Conservation (phyloP, 1,140 invertebrate species). For the Mesaphorura yosii region DNA sequence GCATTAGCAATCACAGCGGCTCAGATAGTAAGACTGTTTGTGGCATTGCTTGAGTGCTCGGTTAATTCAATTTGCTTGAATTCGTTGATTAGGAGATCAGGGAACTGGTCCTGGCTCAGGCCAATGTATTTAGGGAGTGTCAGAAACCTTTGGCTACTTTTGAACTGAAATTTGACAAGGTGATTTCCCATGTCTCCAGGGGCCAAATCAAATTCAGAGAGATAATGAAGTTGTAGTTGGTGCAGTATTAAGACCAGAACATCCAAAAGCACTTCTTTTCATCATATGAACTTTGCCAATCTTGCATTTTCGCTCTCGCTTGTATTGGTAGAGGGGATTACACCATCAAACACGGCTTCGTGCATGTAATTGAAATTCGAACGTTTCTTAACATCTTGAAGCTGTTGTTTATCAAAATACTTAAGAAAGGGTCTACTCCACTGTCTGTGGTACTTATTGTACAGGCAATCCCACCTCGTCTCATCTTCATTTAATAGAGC, state of each 20-base stretch:
- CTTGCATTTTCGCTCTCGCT: not conserved
- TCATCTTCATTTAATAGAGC: no score
- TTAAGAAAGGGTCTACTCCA: no score
- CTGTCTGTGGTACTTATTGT: no score
- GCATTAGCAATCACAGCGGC: not conserved
- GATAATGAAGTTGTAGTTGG: not conserved
- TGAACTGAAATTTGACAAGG: not conserved
- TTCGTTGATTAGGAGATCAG: not conserved
- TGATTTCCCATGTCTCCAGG: not conserved
- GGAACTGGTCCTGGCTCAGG: not conserved
- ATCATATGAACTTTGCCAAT: not conserved
- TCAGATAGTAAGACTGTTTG: not conserved
- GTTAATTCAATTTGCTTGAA: not conserved
- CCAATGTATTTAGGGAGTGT: not conserved
- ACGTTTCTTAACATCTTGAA: not conserved
- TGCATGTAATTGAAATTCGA: not conserved
- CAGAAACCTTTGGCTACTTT: not conserved
- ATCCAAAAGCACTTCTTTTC: not conserved
- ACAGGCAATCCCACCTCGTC: no score
- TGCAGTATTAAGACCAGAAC: not conserved
- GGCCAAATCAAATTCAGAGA: not conserved
- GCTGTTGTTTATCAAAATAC: not conserved
- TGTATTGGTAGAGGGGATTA: not conserved
- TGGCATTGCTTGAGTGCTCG: not conserved
- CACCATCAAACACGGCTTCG: not conserved